These are phyloP conservation scores for Thumatha senex DNA, from an alignment of 2,888 invertebrate genomes.

Conservation along the genomic window DNA sequence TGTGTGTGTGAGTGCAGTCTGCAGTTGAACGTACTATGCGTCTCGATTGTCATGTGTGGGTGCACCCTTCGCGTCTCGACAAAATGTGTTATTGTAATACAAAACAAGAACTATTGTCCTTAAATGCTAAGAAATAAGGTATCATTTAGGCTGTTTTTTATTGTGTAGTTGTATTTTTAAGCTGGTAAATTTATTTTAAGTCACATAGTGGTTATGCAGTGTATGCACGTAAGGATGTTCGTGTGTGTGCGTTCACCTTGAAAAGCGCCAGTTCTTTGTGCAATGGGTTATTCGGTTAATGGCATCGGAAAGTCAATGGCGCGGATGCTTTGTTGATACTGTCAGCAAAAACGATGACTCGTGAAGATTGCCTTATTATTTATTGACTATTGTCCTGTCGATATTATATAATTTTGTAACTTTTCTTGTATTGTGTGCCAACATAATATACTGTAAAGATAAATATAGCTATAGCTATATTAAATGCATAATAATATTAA, in stretches of 20 bases:
- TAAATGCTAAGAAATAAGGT: constrained; percentile 30
- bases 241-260: constrained; percentile 80
- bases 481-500: too few relatives aligned
- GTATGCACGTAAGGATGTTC: constrained; percentile 34
- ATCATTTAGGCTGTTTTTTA: constrained; percentile 24
- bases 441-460: neutral
- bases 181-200: constrained; percentile 70
- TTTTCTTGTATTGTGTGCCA: neutral
- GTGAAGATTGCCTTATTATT: constrained; percentile 1
- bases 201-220: constrained; percentile 54
- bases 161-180: constrained; percentile 18
- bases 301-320: constrained; percentile 82
- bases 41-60: constrained; percentile 56
- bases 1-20: constrained; percentile 61
- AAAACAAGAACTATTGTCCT: constrained; percentile 5
- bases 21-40: constrained; percentile 59
- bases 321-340: constrained; percentile 67
- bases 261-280: constrained; percentile 81
- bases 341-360: constrained; percentile 50
- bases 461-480: neutral
- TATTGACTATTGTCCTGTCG: constrained; percentile 2
- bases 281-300: constrained; percentile 85
- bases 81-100: constrained; percentile 26
- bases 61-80: constrained; percentile 76
- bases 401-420: neutral